Percentiles rank a stretch among this genome's conserved stretches.
Evolutionary conservation across 2,888 invertebrate species (phyloP).

Genomic region (Orthosia incerta): DNA sequence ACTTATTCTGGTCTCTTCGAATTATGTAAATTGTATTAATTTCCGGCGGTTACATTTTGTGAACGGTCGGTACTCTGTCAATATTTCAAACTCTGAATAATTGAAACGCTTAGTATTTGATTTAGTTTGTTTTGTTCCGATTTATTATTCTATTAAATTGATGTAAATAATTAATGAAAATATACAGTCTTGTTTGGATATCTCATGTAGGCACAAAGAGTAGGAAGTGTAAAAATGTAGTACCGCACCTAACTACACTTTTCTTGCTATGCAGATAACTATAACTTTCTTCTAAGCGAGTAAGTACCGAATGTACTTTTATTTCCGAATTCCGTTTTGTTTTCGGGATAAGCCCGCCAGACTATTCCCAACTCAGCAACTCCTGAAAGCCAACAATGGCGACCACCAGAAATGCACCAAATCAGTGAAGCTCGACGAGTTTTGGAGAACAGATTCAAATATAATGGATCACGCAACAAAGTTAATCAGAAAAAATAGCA

Average conservation of each 20-base stretch:
- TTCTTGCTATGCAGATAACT: neutral
- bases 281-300: no score
- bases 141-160: neutral
- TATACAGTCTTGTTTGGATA: neutral
- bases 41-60: conserved; percentile 11
- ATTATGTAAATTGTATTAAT: conserved; percentile 33
- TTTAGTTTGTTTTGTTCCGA: neutral
- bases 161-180: neutral
- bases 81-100: conserved; percentile 36
- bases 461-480: no score
- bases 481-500: no score
- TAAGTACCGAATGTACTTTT: neutral
- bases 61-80: conserved; percentile 11
- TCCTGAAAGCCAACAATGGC: no score
- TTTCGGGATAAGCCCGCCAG: no score
- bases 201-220: neutral
- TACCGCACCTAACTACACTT: neutral
- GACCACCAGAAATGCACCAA: no score
- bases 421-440: no score
- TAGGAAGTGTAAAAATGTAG: no score
- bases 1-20: neutral
- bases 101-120: conserved; percentile 24
- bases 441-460: no score
- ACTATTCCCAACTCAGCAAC: no score
- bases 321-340: no score